Evolutionary conservation across 2,888 invertebrate genomes (phyloP).

Genomic region (Mythimna pallens): DNA sequence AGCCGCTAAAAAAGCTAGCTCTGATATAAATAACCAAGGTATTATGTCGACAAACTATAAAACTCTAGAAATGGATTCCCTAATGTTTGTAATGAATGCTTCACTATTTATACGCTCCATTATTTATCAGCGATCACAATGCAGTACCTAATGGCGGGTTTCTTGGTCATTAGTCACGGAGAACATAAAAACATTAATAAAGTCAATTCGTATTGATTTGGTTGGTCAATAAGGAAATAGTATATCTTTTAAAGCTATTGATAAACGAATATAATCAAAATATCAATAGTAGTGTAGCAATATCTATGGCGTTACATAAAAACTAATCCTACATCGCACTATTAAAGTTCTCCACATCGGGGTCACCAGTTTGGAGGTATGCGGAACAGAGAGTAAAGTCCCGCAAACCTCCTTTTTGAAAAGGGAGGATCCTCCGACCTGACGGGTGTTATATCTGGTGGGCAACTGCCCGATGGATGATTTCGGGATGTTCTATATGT

Average conservation of each 20-base stretch:
- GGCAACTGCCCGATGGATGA: too few relatives aligned
- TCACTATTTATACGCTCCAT: conserved; percentile 17
- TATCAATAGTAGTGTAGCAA: neutral
- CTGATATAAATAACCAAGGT: conserved; percentile 25
- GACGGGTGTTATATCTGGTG: too few relatives aligned
- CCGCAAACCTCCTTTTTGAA: too few relatives aligned
- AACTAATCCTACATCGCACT: too few relatives aligned
- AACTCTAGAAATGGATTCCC: conserved; percentile 31
- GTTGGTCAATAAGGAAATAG: conserved; percentile 11
- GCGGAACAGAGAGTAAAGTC: too few relatives aligned
- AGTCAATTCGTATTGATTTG: conserved; percentile 12
- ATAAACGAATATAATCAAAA: neutral
- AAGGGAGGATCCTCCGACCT: too few relatives aligned
- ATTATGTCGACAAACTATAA: conserved; percentile 26
- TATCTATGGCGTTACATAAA: too few relatives aligned
- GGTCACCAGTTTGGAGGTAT: too few relatives aligned
- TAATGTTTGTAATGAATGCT: conserved; percentile 29
- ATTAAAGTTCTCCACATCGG: too few relatives aligned
- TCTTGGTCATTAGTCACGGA: conserved; percentile 35
- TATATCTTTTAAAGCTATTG: neutral
- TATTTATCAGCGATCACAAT: conserved; percentile 46
- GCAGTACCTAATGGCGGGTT: conserved; percentile 23
- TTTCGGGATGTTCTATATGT: too few relatives aligned
- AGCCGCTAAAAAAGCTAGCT: neutral
- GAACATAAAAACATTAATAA: conserved; percentile 36